Percentiles rank a stretch among this genome's conserved stretches.
These are phyloP conservation scores for Diplazon laetatorius DNA, from an alignment of 2,888 invertebrate species.

Conservation along the genomic window DNA sequence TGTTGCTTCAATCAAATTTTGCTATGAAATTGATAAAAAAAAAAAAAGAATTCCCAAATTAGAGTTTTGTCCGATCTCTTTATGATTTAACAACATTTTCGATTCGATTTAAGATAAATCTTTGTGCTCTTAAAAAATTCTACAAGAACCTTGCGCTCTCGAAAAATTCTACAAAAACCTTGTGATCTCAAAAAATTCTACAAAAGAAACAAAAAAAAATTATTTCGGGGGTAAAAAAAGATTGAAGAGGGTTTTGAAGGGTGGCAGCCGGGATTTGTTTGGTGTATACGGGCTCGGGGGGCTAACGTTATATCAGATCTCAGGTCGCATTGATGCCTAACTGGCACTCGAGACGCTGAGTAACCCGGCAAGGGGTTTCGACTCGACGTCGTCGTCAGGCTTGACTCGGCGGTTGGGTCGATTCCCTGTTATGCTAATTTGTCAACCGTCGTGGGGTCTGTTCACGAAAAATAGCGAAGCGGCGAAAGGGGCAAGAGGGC, in stretches of 20 bases:
- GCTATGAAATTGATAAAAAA: too few species aligned
- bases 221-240: too few species aligned
- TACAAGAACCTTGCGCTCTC: too few species aligned
- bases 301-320: conserved; percentile 73
- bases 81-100: too few species aligned
- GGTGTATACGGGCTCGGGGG: conserved; percentile 11
- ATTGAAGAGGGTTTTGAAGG: conserved; percentile 41
- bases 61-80: too few species aligned
- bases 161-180: too few species aligned
- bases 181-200: too few species aligned
- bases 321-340: conserved; percentile 77
- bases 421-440: conserved; percentile 82
- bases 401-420: conserved; percentile 79
- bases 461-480: conserved; percentile 48
- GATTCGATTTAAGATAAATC: too few species aligned
- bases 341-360: conserved; percentile 79
- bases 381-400: conserved; percentile 66
- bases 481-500: conserved; percentile 8
- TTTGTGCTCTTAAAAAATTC: too few species aligned
- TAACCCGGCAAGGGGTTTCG: conserved; percentile 72
- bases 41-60: too few species aligned
- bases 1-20: too few species aligned
- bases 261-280: conserved; percentile 29
- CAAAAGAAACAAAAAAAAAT: conserved; percentile 17
- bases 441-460: conserved; percentile 76